Evolutionary conservation across 2,797 vertebrate species (phyloP).

Genomic region (Cyclopterus lumpus): DNA sequence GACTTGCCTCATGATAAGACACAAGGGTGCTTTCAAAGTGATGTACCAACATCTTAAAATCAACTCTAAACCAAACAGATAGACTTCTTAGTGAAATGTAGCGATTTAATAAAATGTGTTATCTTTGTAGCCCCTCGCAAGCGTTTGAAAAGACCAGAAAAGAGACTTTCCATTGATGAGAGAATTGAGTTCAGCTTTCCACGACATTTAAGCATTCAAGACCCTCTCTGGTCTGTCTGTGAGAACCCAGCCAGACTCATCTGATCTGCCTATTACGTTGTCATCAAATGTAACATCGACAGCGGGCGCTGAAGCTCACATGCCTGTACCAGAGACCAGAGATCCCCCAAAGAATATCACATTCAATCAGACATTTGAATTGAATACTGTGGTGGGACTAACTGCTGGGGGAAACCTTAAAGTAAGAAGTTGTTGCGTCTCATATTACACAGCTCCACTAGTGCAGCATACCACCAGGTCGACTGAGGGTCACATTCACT

Average conservation of each 20-base stretch:
- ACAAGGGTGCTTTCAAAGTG: not conserved
- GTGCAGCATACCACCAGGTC: slow-evolving; percentile 22
- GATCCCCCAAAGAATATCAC: not conserved
- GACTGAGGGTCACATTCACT: slow-evolving; percentile 55
- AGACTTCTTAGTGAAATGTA: slow-evolving; percentile 13
- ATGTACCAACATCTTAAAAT: not conserved
- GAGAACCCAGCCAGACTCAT: not conserved
- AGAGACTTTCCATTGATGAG: slow-evolving; percentile 3
- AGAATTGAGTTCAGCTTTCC: not conserved
- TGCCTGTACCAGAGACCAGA: not conserved
- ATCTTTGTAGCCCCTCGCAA: not conserved
- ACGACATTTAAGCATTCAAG: not conserved
- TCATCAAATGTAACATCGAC: not conserved
- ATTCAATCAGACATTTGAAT: slow-evolving; percentile 3
- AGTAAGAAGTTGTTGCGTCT: slow-evolving; percentile 30
- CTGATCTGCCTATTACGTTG: not conserved
- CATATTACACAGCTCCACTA: slow-evolving; percentile 27
- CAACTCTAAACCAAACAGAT: not conserved
- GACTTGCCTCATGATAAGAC: not conserved
- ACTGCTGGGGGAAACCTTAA: slow-evolving; percentile 17
- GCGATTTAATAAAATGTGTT: not conserved
- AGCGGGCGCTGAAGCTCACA: not conserved
- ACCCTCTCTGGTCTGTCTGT: not conserved
- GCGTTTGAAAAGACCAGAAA: slow-evolving; percentile 9
- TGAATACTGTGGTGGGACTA: not conserved